Base-by-base conservation (phyloP, 2,797 vertebrate species). In the Takifugu rubripes region DNA sequence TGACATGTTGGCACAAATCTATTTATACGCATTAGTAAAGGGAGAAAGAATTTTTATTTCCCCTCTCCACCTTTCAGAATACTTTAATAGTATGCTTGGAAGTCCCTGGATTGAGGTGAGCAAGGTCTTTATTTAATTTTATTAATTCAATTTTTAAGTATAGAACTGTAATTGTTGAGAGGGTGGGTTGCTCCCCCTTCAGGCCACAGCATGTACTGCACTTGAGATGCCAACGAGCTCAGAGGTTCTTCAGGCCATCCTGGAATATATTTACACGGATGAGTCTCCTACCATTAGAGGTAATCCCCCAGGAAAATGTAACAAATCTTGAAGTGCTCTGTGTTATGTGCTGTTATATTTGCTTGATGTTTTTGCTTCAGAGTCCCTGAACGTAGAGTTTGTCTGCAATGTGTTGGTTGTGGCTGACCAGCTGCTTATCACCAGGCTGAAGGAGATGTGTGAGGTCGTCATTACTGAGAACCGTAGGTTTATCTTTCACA, bases 61-160 rank as follows among this genome's bases (percentile, higher is more conserved):
- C 31, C 47, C 8, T 77, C 2, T 64, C 14, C 6, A 2, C 45
- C 70, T 33, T 80, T 43, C 87, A 93, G 97, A 98, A 78, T 99
- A 99, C 82, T 99, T 99, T 87, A 92, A 92, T 79, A 98, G 94
- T 81, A 98, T 99, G 97, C 90, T 99, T 77, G 95, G 93, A 87
- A 98, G 91, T 83, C 92, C 95, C 9, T 99, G 97, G 97, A 96
- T 98, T 72, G 97, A 99, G 95, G 97, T 98, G 90, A 68, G 75
- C 26, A 46, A 52, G 50, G 7, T 17, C 29, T 51, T 21, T 21
- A 3, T 17, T 9, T 48, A 3, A 24, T 48, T 24, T 10, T 10
- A 24, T 9, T 4, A 11, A 21, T 17, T 12, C 4, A 10, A 25
- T 7, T 45, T n/a, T 3, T 45, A n/a, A 15, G 10, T 11, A 10